These are phyloP conservation scores for Platorchestia sp. DNA, from an alignment of 1,140 invertebrate species.

Conservation along the genomic window DNA sequence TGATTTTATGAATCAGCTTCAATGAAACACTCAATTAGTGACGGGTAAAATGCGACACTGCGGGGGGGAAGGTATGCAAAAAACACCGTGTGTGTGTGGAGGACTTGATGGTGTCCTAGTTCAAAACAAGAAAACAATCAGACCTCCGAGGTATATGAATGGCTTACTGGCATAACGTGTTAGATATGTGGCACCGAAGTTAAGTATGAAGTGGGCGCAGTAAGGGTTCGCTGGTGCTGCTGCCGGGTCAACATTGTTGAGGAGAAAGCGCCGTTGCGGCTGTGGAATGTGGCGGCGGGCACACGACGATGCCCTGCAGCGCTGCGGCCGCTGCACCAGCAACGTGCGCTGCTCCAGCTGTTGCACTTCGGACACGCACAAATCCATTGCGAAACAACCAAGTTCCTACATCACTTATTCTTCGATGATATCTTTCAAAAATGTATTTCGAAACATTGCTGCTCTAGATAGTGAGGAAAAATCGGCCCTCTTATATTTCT, in stretches of 20 bases:
- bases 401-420: neutral
- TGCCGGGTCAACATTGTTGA: conserved; percentile 41
- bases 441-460: neutral
- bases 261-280: conserved; percentile 48
- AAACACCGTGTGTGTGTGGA: too few species aligned
- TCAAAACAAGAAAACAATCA: neutral
- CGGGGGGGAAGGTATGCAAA: neutral
- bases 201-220: neutral
- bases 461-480: neutral
- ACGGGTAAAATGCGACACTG: neutral
- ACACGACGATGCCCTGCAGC: conserved; percentile 40
- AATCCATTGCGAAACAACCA: neutral
- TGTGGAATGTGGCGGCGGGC: conserved; percentile 27
- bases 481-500: neutral
- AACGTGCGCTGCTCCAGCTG: neutral
- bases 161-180: neutral
- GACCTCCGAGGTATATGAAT: neutral
- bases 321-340: neutral
- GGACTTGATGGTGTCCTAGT: neutral
- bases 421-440: neutral
- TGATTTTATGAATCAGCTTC: too few species aligned
- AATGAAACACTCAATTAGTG: neutral
- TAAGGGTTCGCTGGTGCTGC: conserved; percentile 10
- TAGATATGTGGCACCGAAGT: neutral
- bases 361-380: neutral